These are phyloP conservation scores for Regulus satrapa DNA, from an alignment of 2,113 vertebrate species.

Conservation along the genomic window DNA sequence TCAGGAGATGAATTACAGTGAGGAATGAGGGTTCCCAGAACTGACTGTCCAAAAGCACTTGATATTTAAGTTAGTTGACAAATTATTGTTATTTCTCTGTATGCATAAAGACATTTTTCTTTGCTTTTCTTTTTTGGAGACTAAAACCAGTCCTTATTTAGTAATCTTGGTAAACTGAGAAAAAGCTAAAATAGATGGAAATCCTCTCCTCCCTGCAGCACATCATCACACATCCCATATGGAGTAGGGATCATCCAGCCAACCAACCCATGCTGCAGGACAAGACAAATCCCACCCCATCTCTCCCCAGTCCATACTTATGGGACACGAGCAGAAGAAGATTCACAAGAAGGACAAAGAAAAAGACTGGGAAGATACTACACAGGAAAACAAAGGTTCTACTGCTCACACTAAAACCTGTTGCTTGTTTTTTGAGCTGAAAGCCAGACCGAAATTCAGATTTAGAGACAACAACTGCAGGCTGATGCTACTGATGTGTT, in stretches of 20 bases:
- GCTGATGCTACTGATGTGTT: neutral
- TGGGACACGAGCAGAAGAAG: neutral
- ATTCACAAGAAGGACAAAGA: neutral
- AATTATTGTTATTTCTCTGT: neutral
- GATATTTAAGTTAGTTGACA: neutral
- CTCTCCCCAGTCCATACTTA: accelerated
- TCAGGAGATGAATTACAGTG: neutral
- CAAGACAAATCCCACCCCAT: accelerated
- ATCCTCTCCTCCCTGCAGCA: neutral
- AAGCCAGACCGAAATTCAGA: neutral
- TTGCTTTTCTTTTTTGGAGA: neutral
- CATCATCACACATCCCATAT: accelerated
- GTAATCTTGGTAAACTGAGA: neutral
- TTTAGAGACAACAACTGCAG: neutral
- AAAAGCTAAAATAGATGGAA: neutral
- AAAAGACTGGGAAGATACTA: neutral
- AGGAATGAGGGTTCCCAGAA: neutral
- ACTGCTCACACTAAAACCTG: neutral
- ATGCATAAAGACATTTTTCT: neutral
- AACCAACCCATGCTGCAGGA: neutral
- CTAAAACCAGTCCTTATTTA: neutral
- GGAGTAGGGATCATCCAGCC: neutral
- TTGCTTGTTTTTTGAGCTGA: neutral
- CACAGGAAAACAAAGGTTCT: neutral
- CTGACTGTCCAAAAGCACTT: neutral